A percentile compares a stretch with the other conserved stretches of the same genome.
Evolutionary conservation across 2,113 vertebrate species (phyloP).

Genomic region (Eubucco bourcierii): DNA sequence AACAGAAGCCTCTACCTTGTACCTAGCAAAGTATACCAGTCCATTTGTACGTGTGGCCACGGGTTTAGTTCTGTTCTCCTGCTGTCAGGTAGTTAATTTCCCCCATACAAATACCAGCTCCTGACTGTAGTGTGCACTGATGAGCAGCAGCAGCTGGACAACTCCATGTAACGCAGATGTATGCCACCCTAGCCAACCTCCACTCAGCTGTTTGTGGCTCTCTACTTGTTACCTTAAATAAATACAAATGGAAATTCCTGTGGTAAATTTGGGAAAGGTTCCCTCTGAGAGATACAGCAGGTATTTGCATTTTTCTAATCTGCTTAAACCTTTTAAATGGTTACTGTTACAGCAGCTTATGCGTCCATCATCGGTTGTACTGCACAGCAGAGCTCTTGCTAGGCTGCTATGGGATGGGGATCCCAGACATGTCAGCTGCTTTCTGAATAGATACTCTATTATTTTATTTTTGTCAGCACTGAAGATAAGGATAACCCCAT

Average conservation of each 20-base stretch:
- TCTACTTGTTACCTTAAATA: not conserved
- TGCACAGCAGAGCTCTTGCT: not conserved
- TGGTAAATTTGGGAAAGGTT: not conserved
- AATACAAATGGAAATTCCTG: not conserved
- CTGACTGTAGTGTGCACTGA: not conserved
- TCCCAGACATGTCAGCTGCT: not conserved
- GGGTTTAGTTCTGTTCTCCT: not conserved
- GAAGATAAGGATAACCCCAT: not conserved
- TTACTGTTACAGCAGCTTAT: not conserved
- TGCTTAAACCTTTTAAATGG: not conserved
- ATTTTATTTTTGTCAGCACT: not conserved
- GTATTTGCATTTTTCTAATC: not conserved
- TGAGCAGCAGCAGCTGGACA: not conserved
- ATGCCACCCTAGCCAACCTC: not conserved
- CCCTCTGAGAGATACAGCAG: not conserved
- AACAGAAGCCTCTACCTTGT: constrained; percentile 10
- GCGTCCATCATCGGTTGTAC: not conserved
- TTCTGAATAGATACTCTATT: constrained; percentile 34
- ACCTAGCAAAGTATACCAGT: constrained; percentile 12
- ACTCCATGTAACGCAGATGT: fast-evolving
- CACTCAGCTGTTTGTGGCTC: not conserved
- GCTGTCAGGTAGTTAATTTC: not conserved
- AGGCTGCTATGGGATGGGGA: not conserved
- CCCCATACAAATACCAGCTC: not conserved
- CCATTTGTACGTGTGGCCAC: not conserved